Base-by-base conservation (phyloP, 2,888 invertebrate species). In the Phortica okadai region DNA sequence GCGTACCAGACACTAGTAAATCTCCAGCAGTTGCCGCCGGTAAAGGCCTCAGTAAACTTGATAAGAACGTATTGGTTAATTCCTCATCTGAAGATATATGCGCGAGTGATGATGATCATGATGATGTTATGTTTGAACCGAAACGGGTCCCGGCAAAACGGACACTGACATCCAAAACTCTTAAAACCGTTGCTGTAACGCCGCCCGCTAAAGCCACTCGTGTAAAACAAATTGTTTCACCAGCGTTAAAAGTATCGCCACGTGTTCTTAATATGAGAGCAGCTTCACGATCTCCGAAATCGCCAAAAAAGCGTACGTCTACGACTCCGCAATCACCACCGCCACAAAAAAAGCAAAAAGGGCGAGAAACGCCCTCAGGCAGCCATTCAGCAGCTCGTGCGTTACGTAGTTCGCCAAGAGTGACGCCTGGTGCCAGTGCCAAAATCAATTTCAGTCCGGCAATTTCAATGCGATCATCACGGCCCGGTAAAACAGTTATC, bases 401-500 rank as follows among this genome's bases (percentile, higher is more conserved):
- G 44, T 77, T 14, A 72, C 76, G 21, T n/a, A 74, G 75, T 42
- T 76, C 81, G 14, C 76, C 76, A 6, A 75, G 44, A 33, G 76
- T 73, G 4, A 86, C 88, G 0, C 88, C 88, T 0, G 41, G 81
- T 25, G 82, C 83, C 42, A 78, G 72, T 62, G 82, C 86, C 42
- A 84, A 83, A 58, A 82, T 88, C 3, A 89, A 89, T 58, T 89
- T 88, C 41, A 89, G 88, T 77, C 91, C 90, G 10, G 82, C 89
- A 0, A 74, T 89, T 45, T 85, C 88, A 3, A 41, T 87, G 10
- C 82, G 85, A 4, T 80, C 86, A 0, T 77, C 79, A 33, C 85
- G 84, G n/a, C 81, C 82, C n/a, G 91, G 91, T 2, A 91, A 88
- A 77, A 91, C 91, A 0, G 85, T 90, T 14, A 84, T 91, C 21